Conservation (phyloP, 2,888 invertebrate genomes). For the Lydus trimaculatus region DNA sequence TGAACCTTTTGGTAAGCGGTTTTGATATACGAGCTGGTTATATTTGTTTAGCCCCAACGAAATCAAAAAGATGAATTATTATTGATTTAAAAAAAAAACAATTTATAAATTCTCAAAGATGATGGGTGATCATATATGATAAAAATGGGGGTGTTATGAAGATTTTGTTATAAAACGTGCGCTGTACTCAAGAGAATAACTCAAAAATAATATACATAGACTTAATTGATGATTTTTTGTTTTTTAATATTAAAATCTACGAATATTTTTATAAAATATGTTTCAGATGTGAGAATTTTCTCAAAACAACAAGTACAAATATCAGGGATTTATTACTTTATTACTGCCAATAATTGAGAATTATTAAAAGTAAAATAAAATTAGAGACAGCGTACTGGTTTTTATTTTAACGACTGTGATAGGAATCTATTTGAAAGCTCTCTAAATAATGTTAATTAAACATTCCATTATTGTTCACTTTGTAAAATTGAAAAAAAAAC, state of each 20-base stretch:
- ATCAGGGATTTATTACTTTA: conserved; percentile 40
- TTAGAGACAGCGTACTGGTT: conserved; percentile 43
- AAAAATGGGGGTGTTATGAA: neutral
- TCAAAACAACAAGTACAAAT: conserved; percentile 41
- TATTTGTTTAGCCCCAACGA: conserved; percentile 76
- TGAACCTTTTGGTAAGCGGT: conserved; percentile 95
- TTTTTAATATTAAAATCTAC: neutral
- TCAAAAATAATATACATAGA: no score
- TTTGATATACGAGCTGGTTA: conserved; percentile 95
- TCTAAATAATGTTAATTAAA: conserved; percentile 37
- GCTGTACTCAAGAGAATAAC: conserved; percentile 19
- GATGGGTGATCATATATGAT: neutral
- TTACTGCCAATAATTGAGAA: conserved; percentile 37
- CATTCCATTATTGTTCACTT: conserved; percentile 42
- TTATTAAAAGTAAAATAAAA: neutral
- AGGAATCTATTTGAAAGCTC: conserved; percentile 50
- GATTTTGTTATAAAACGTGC: conserved; percentile 16
- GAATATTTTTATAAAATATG: conserved; percentile 17
- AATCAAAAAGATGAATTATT: conserved; percentile 53
- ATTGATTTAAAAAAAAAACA: conserved; percentile 7
- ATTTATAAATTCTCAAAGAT: neutral
- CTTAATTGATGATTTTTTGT: neutral
- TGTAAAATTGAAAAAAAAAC: neutral
- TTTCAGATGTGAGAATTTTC: conserved; percentile 6
- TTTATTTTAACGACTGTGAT: conserved; percentile 49